Base-by-base conservation (phyloP, 1,140 invertebrate species). In the Temnothorax curvispinosus region DNA sequence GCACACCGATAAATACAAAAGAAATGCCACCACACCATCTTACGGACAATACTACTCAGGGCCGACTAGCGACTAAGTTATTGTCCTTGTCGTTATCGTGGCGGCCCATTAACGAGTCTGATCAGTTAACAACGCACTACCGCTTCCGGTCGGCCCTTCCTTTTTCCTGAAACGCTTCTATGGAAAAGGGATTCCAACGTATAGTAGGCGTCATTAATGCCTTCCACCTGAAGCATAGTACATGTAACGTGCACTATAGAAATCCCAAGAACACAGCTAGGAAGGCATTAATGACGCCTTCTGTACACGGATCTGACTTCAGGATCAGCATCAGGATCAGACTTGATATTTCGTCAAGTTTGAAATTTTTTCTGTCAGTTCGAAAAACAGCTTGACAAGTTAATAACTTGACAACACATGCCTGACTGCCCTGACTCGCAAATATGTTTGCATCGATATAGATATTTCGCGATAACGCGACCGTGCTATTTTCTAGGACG, bases 1-100 rank as follows among this genome's bases (percentile, higher is more conserved):
- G 91, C 56, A 35, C 50, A 72, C 82, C 88, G 81, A 89, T 81
- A 82, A 87, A 58, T 85, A 92, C 86, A 91, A 92, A 92, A 88
- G 91, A 47, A 91, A 91, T 72, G 65, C 65, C 84, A 58, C 65
- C 81, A 60, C 84, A 60, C 74, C 81, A 54, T 82, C 47, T 82
- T 82, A 78, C 87, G 85, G 87, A 89, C 87, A 89, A 89, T 89
- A 78, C 75, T 50, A 41, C 56, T 82, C 80, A 60, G 58, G 44
- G 27, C 87, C 71, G 69, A 71, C 44, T 64, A 72, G 62, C 74
- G 71, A 82, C 77, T 80, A 84, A 88, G 58, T 89, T 86, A 86
- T 91, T 86, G 76, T 91, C 86, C 85, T 77, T 89, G 89, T 65
- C 80, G 74, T 85, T 80, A 74, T 62, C 75, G 50, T 47, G 38